Base-by-base conservation (phyloP, 1,140 invertebrate species). In the Aphis craccivora region DNA sequence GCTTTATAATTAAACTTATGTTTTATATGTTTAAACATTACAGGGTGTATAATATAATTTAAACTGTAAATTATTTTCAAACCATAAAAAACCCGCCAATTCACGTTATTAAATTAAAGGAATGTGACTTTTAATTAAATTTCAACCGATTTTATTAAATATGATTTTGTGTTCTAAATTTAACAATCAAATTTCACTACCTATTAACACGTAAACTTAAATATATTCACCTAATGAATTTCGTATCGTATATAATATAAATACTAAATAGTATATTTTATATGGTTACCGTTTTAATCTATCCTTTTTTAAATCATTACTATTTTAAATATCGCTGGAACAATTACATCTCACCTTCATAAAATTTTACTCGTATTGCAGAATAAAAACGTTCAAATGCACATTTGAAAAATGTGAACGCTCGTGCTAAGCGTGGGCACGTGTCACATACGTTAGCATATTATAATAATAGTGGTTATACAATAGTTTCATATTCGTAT, bases 1-100 rank as follows among this genome's bases (percentile, higher is more conserved):
- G 48, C 51, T 86, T 87, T 87, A 48, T 87, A 87, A 87, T 87
- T 87, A 87, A 87, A 87, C 48, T 45, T 23, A 87, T 48, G 43
- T 87, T 87, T 48, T 87, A 86, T 86, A 45, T 86, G 35, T 37
- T 83, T 83, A 23, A 83, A 18, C 60, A n/a, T n/a, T n/a, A n/a
- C 30, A 76, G 60, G 30, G 60, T 76, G 60, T 35, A 76, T 23
- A 23, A 23, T 14, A 76, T n/a, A 18, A n/a, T 76, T 76, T n/a
- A 76, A 76, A 76, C 35, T 37, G 22, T 35, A 83, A 83, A 83
- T 83, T 83, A 83, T 83, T 83, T 83, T 37, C 76, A 83, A 83
- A 83, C 76, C 60, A 76, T 76, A 76, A 76, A n/a, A 67, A 67
- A 25, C 11, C n/a, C 60, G 30, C 18, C 60, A 35, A n/a, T 76